phyloP scores from a whole-genome alignment of 2,888 invertebrate genomes.

The Schizotus pectinicornis region DNA sequence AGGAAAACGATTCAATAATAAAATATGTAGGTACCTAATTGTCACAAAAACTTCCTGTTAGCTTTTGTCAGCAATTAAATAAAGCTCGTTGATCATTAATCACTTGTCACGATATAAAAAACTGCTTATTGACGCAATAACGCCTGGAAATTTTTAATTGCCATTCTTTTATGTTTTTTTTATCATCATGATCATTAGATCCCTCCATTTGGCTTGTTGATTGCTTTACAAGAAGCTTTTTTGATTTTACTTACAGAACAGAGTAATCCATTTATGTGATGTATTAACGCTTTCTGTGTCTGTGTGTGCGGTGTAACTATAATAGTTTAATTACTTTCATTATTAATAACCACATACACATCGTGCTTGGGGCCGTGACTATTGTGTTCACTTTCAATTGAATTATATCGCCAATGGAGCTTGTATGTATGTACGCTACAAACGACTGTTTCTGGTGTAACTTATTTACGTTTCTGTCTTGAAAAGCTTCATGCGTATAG shows the following conservation, averaged over 20 bases:
- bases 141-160: conserved; percentile 8
- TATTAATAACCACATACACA: conserved; percentile 29
- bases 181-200: conserved; percentile 20
- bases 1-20: conserved; percentile 17
- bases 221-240: conserved; percentile 2
- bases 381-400: conserved; percentile 27
- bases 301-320: conserved; percentile 18
- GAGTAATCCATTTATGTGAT: conserved; percentile 14
- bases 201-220: conserved; percentile 17
- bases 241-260: conserved; percentile 5
- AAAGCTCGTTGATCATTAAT: conserved; percentile 24
- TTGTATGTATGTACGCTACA: conserved; percentile 4
- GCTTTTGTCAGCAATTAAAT: conserved; percentile 20
- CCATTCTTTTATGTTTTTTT: conserved; percentile 2
- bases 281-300: conserved; percentile 23
- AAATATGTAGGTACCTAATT: conserved; percentile 24
- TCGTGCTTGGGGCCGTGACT: conserved; percentile 14
- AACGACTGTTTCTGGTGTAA: no score
- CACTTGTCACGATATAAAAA: conserved; percentile 15
- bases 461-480: no score
- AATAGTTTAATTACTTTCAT: conserved; percentile 34
- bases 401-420: conserved; percentile 18
- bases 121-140: neutral
- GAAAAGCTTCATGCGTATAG: no score
- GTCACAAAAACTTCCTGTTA: conserved; percentile 19